Conservation (phyloP, 2,797 vertebrate genomes). For the Botia kubotai region DNA sequence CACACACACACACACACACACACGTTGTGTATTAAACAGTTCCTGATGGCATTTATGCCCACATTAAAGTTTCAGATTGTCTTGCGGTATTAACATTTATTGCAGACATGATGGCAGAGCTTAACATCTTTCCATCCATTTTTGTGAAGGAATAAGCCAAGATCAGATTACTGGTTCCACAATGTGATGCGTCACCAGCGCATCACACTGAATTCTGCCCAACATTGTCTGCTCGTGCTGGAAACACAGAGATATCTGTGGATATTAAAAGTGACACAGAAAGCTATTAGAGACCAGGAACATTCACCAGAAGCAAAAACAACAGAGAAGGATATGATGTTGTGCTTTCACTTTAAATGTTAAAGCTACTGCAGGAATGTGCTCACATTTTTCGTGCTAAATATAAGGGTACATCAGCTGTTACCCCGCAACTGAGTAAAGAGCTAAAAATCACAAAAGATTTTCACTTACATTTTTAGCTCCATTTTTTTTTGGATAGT, state of each 20-base stretch:
- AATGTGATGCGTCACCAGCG: neutral
- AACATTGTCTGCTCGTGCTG: neutral
- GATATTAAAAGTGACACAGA: constrained; percentile 19
- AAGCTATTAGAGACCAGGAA: constrained; percentile 1
- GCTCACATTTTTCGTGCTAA: neutral
- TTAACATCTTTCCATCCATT: neutral
- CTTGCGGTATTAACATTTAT: constrained; percentile 15
- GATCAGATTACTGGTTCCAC: neutral
- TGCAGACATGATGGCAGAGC: neutral
- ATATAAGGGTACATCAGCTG: neutral
- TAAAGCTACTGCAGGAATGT: neutral
- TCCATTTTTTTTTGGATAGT: no score
- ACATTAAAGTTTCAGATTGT: constrained; percentile 27
- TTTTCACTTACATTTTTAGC: no score
- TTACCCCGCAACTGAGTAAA: neutral
- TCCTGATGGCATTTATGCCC: constrained; percentile 15
- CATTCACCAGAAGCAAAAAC: neutral
- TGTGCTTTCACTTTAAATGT: neutral
- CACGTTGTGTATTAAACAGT: constrained; percentile 19
- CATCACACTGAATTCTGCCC: neutral
- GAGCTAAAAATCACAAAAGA: no score
- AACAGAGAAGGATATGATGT: neutral
- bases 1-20: no score
- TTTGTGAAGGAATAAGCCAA: neutral
- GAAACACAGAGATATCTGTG: constrained; percentile 3